Conservation (phyloP, 2,113 vertebrate species). For the Paedocypris sp. region DNA sequence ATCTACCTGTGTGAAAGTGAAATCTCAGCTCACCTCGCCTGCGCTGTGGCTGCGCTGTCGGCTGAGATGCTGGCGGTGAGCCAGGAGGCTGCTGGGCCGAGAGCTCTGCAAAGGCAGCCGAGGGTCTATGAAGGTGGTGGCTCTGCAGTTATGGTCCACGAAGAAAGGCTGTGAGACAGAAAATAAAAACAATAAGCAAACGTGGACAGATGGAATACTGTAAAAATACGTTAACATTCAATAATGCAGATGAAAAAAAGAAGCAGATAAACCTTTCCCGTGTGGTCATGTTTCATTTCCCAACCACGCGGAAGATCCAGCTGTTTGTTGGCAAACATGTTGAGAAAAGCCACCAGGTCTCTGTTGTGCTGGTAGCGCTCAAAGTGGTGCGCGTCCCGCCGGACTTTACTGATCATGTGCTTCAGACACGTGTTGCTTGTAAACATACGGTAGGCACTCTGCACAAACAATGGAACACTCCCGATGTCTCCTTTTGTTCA, state of each 20-base stretch:
- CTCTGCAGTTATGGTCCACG: constrained; percentile 94
- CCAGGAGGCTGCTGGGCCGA: constrained; percentile 78
- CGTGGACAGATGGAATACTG: too few species aligned
- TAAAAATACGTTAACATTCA: too few species aligned
- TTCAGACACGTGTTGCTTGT: constrained; percentile 95
- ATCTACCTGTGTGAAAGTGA: too few species aligned
- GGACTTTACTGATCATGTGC: constrained; percentile 98
- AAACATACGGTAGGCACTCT: constrained; percentile 98
- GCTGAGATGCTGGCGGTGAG: constrained; percentile 88
- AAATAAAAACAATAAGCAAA: not conserved
- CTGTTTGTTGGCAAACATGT: constrained; percentile 89
- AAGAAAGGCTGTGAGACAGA: constrained; percentile 84
- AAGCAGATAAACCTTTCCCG: constrained; percentile 90
- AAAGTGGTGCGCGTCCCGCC: constrained; percentile 85
- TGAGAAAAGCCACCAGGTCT: constrained; percentile 87
- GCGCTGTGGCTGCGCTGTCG: constrained; percentile 96
- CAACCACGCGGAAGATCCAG: constrained; percentile 87
- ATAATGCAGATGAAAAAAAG: too few species aligned
- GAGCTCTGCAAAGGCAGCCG: constrained; percentile 90
- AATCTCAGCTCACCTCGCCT: constrained; percentile 81
- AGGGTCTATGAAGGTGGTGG: constrained; percentile 94
- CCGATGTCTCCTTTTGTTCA: too few species aligned
- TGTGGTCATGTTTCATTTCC: constrained; percentile 95
- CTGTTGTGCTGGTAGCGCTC: constrained; percentile 95
- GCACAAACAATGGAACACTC: not conserved